A percentile compares a stretch with the other conserved stretches of the same genome.
These are phyloP conservation scores for Coturnix japonica DNA, from an alignment of 2,113 vertebrate genomes.

Conservation along the genomic window DNA sequence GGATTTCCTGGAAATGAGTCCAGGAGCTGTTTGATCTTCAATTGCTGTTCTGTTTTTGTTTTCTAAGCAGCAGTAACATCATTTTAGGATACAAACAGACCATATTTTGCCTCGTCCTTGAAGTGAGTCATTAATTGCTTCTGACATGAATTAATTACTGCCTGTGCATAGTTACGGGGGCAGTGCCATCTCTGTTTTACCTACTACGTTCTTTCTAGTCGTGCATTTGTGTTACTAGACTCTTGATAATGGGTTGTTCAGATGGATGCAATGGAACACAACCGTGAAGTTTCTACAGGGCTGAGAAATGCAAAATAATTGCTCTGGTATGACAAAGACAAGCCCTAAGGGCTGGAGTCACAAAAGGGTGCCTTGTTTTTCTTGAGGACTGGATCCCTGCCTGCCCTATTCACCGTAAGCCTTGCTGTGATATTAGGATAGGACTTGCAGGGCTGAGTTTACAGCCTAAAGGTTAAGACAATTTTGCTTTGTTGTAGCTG, in stretches of 20 bases:
- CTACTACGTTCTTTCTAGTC: neutral
- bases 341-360: neutral
- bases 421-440: neutral
- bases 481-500: neutral
- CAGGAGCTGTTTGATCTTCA: slow-evolving; percentile 39
- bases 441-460: neutral
- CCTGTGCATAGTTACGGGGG: neutral
- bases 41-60: slow-evolving; percentile 30
- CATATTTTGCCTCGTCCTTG: neutral
- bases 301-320: neutral
- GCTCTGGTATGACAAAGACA: neutral
- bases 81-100: slow-evolving; percentile 16
- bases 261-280: neutral
- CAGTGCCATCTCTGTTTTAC: neutral
- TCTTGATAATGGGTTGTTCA: neutral
- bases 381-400: neutral
- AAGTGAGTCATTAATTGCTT: slow-evolving; percentile 37
- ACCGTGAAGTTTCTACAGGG: neutral
- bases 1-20: slow-evolving; percentile 55
- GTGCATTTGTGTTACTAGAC: neutral
- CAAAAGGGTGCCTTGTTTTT: slow-evolving; percentile 16
- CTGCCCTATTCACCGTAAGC: neutral
- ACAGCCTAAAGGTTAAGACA: neutral
- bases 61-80: slow-evolving; percentile 38
- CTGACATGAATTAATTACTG: slow-evolving; percentile 26